Evolutionary conservation across 2,797 vertebrate species (phyloP).

Genomic region (Amblyopsis hoosieri): DNA sequence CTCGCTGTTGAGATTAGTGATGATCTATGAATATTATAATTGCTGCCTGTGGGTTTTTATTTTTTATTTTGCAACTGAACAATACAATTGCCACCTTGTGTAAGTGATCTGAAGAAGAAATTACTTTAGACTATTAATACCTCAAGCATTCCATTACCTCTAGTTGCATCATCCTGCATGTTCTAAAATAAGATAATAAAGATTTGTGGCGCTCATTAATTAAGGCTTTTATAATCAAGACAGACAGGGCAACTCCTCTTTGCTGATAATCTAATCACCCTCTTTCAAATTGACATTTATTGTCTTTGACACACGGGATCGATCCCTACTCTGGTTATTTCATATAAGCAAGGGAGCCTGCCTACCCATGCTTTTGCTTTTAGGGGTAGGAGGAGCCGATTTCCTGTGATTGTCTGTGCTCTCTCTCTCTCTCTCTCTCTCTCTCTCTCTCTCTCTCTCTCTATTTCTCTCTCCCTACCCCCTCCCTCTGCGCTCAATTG

Average conservation of each 20-base stretch:
- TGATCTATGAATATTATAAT: constrained; percentile 58
- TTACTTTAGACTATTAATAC: constrained; percentile 37
- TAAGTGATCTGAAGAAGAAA: constrained; percentile 53
- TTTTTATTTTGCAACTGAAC: constrained; percentile 13
- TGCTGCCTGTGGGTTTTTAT: constrained; percentile 32
- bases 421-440: constrained; percentile 56
- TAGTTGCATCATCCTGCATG: constrained; percentile 57
- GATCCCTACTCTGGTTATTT: not conserved
- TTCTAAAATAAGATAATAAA: constrained; percentile 36
- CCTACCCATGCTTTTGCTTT: constrained; percentile 44
- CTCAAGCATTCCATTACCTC: constrained; percentile 41
- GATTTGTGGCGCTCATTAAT: constrained; percentile 29
- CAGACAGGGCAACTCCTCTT: not conserved
- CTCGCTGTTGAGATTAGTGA: constrained; percentile 41
- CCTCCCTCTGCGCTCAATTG: constrained; percentile 42
- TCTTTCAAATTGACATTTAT: constrained; percentile 33
- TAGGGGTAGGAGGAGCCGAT: constrained; percentile 82
- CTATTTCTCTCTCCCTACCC: constrained; percentile 27
- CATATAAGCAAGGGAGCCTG: too few species aligned
- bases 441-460: constrained; percentile 9
- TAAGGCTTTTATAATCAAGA: constrained; percentile 21
- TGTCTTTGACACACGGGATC: constrained; percentile 16
- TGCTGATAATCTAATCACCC: constrained; percentile 11
- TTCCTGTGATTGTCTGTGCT: constrained; percentile 86
- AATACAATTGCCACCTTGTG: constrained; percentile 32